phyloP scores from a whole-genome alignment of 1,140 invertebrate species.

The Megalonaias nervosa region DNA sequence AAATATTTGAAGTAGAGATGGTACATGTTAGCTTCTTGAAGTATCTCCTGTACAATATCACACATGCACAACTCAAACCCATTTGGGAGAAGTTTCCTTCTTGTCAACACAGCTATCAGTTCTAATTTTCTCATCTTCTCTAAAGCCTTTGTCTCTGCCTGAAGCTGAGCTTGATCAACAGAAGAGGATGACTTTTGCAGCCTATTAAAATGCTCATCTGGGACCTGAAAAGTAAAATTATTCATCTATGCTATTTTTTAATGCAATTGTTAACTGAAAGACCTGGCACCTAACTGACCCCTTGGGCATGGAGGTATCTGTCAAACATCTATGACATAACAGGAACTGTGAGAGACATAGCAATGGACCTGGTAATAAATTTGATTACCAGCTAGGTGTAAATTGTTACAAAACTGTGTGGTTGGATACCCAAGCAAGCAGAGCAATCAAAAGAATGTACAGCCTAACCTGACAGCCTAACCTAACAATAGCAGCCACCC shows the following conservation, averaged over 20 bases:
- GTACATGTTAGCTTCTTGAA: slow-evolving; percentile 54
- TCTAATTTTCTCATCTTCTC: slow-evolving; percentile 95
- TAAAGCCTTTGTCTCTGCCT: slow-evolving; percentile 93
- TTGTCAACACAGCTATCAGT: slow-evolving; percentile 83
- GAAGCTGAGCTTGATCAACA: slow-evolving; percentile 86
- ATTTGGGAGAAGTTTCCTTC: slow-evolving; percentile 56
- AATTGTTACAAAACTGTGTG: too few species aligned
- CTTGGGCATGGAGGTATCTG: too few species aligned
- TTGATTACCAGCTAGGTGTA: too few species aligned
- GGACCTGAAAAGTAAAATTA: slow-evolving; percentile 38
- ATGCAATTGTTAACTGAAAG: not conserved
- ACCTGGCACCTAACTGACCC: not conserved
- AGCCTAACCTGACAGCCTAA: too few species aligned
- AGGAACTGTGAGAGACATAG: too few species aligned
- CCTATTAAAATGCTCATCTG: slow-evolving; percentile 48
- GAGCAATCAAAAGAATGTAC: too few species aligned
- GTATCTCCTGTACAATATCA: slow-evolving; percentile 59
- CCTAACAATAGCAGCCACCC: too few species aligned
- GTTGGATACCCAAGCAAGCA: too few species aligned
- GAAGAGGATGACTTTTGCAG: slow-evolving; percentile 42
- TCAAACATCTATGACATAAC: too few species aligned
- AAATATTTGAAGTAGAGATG: slow-evolving; percentile 65
- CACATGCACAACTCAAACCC: slow-evolving; percentile 66
- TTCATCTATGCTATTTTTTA: not conserved
- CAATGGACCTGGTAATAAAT: too few species aligned